Percentiles rank a stretch among this genome's conserved stretches.
phyloP scores from a whole-genome alignment of 2,797 vertebrate species.

The Neostethus bicornis region DNA sequence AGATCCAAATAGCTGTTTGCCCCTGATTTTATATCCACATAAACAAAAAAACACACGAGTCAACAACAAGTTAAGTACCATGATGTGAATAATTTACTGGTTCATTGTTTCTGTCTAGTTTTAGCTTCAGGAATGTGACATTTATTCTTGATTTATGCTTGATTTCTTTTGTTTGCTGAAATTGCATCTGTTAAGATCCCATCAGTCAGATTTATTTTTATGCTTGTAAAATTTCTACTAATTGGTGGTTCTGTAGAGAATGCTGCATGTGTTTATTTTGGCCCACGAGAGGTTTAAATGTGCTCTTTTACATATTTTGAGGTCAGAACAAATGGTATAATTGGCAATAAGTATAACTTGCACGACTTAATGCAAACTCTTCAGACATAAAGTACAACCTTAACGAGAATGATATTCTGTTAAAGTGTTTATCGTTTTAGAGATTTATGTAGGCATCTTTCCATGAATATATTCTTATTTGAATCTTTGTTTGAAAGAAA shows the following conservation, averaged over 20 bases:
- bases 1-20: not conserved
- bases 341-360: not conserved
- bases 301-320: not conserved
- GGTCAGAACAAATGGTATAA: not conserved
- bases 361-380: not conserved
- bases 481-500: no score
- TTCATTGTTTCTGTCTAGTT: slow-evolving; percentile 13
- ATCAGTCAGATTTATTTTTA: not conserved
- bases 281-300: not conserved
- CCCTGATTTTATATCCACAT: not conserved
- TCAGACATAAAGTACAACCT: not conserved
- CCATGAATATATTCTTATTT: no score
- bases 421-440: not conserved
- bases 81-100: not conserved
- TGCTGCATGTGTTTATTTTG: not conserved
- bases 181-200: not conserved
- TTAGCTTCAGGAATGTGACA: slow-evolving; percentile 27
- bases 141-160: slow-evolving; percentile 11
- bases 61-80: not conserved
- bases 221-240: not conserved
- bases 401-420: not conserved
- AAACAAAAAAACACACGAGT: not conserved
- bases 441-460: no score
- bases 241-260: not conserved
- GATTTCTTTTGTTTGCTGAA: slow-evolving; percentile 5